A percentile compares a stretch with the other conserved stretches of the same genome.
Conservation (phyloP, 2,888 invertebrate species). For the Drosophila parthenogenetica region DNA sequence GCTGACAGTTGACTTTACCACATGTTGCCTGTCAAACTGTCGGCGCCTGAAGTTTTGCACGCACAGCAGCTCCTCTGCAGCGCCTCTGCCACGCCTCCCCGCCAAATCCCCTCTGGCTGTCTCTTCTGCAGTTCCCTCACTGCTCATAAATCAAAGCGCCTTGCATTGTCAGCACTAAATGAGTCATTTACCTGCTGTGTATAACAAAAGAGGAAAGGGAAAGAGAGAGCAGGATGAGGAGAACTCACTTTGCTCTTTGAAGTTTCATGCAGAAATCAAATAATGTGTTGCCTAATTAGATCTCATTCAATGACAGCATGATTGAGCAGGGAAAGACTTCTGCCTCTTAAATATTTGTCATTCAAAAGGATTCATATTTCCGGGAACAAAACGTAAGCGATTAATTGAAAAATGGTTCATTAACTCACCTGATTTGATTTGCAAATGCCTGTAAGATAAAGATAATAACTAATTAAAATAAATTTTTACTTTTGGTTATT, state of each 20-base stretch:
- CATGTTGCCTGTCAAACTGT: slow-evolving; percentile 62
- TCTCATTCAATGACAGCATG: slow-evolving; percentile 7
- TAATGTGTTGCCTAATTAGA: slow-evolving; percentile 52
- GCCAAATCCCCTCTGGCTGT: neutral
- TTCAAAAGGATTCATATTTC: slow-evolving; percentile 26
- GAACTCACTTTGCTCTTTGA: slow-evolving; percentile 39
- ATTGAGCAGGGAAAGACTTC: slow-evolving; percentile 4
- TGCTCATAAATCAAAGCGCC: slow-evolving; percentile 58
- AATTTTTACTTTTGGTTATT: neutral
- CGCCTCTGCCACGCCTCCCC: neutral
- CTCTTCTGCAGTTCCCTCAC: slow-evolving; percentile 4
- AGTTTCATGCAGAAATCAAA: slow-evolving; percentile 52
- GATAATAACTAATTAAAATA: slow-evolving; percentile 3
- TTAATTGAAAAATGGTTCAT: slow-evolving; percentile 4
- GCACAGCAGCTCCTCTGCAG: slow-evolving; percentile 14
- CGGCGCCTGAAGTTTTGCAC: slow-evolving; percentile 53
- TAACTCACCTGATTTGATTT: slow-evolving; percentile 61
- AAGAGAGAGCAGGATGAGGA: too few relatives aligned
- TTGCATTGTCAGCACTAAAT: slow-evolving; percentile 64
- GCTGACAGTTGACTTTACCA: slow-evolving; percentile 51
- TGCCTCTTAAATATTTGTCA: slow-evolving; percentile 33
- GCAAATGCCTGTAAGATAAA: slow-evolving; percentile 50
- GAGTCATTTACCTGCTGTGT: slow-evolving; percentile 54
- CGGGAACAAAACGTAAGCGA: neutral
- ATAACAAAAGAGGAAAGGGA: too few relatives aligned